Evolutionary conservation across 1,140 invertebrate species (phyloP).

Genomic region (Panulirus ornatus): DNA sequence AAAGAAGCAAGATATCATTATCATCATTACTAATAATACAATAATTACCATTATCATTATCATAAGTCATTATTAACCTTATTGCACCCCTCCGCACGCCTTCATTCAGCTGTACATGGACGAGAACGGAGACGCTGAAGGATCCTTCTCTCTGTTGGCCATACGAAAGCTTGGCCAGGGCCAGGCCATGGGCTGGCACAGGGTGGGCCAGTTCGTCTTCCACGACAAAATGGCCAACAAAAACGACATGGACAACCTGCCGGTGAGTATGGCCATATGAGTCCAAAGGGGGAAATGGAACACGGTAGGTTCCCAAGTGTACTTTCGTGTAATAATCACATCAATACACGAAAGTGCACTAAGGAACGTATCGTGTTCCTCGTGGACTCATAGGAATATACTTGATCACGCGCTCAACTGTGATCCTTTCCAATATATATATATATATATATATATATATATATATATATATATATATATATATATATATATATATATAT

Average conservation of each 20-base stretch:
- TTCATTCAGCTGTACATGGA: slow-evolving; percentile 88
- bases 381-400: too few relatives aligned
- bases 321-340: too few relatives aligned
- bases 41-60: neutral
- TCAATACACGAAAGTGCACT: too few relatives aligned
- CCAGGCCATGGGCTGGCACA: slow-evolving; percentile 1
- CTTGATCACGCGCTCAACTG: too few relatives aligned
- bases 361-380: too few relatives aligned
- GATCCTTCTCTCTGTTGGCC: slow-evolving; percentile 90
- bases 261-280: too few relatives aligned
- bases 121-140: slow-evolving; percentile 92
- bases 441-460: slow-evolving; percentile 25
- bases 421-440: too few relatives aligned
- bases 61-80: neutral
- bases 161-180: neutral
- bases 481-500: slow-evolving; percentile 26
- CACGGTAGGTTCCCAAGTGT: too few relatives aligned
- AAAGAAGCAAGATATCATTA: too few relatives aligned
- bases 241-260: slow-evolving; percentile 31
- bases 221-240: neutral
- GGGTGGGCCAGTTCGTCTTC: slow-evolving; percentile 33
- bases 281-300: too few relatives aligned
- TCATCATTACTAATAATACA: neutral
- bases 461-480: slow-evolving; percentile 32
- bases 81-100: neutral